A percentile compares a stretch with the other conserved stretches of the same genome.
Evolutionary conservation across 2,113 vertebrate genomes (phyloP).

Genomic region (Mixornis gularis): DNA sequence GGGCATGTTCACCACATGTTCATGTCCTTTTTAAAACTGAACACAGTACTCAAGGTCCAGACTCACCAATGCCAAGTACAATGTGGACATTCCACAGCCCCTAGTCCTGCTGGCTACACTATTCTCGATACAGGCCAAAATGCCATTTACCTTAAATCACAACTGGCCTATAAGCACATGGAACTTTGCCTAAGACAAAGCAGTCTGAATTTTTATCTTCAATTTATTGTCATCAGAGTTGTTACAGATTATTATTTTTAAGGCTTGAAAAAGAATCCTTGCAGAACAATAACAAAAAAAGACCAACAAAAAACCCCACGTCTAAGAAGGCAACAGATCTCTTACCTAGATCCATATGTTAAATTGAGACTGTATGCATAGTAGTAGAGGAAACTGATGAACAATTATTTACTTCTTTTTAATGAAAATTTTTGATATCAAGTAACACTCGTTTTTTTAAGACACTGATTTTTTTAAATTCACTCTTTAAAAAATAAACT

Average conservation of each 20-base stretch:
- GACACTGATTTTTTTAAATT: background rate
- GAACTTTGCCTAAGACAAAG: background rate
- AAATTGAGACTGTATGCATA: background rate
- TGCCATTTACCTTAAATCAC: background rate
- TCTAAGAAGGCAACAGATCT: background rate
- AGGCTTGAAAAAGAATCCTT: background rate
- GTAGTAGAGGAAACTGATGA: background rate
- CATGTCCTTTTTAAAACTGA: background rate
- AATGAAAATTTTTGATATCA: background rate
- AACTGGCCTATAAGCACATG: background rate
- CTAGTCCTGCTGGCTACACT: background rate
- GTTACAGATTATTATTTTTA: background rate
- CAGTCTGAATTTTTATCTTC: background rate
- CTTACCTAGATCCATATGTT: background rate
- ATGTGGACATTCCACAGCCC: too few relatives aligned
- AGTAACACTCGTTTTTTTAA: background rate
- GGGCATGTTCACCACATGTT: background rate
- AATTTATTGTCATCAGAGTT: background rate
- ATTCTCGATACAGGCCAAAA: background rate
- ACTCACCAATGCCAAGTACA: fast-evolving
- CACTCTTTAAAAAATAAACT: background rate
- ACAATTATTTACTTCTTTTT: background rate
- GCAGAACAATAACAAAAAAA: background rate
- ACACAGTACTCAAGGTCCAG: fast-evolving
- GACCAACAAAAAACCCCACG: background rate